A percentile compares a stretch with the other conserved stretches of the same genome.
phyloP scores from a whole-genome alignment of 2,888 invertebrate species.

The Tetragonula carbonaria region DNA sequence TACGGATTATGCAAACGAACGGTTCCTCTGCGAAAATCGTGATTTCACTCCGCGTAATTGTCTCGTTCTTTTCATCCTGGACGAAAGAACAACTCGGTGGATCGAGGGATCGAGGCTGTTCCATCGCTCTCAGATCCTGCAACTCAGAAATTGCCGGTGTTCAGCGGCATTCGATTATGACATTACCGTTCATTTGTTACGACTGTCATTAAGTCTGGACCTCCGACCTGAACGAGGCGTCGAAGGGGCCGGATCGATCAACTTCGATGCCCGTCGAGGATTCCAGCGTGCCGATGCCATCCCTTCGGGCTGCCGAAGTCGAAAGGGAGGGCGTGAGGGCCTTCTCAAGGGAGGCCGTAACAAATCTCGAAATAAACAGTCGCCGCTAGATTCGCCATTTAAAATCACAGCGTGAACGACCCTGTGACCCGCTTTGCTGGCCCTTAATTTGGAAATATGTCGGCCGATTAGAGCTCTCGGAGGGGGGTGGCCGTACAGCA shows the following conservation, averaged over 20 bases:
- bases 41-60: not conserved
- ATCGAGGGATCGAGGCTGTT: not conserved
- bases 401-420: conserved; percentile 79
- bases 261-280: conserved; percentile 45
- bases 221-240: conserved; percentile 64
- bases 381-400: conserved; percentile 75
- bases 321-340: not conserved
- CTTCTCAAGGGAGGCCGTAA: conserved; percentile 69
- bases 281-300: conserved; percentile 15
- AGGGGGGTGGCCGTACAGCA: conserved; percentile 63
- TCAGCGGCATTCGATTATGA: conserved; percentile 67
- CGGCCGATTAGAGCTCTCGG: conserved; percentile 75
- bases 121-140: conserved; percentile 54
- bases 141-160: conserved; percentile 60
- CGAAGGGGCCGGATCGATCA: conserved; percentile 63
- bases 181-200: conserved; percentile 70
- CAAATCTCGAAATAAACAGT: conserved; percentile 78
- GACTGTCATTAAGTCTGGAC: conserved; percentile 68
- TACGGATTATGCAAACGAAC: conserved; percentile 12
- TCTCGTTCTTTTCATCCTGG: conserved; percentile 8
- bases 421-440: conserved; percentile 58
- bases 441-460: conserved; percentile 78
- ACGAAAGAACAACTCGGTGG: conserved; percentile 12
- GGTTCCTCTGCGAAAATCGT: not conserved
- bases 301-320: not conserved